These are phyloP conservation scores for Didymodactylos carnosus DNA, from an alignment of 2,888 invertebrate genomes.

Conservation along the genomic window DNA sequence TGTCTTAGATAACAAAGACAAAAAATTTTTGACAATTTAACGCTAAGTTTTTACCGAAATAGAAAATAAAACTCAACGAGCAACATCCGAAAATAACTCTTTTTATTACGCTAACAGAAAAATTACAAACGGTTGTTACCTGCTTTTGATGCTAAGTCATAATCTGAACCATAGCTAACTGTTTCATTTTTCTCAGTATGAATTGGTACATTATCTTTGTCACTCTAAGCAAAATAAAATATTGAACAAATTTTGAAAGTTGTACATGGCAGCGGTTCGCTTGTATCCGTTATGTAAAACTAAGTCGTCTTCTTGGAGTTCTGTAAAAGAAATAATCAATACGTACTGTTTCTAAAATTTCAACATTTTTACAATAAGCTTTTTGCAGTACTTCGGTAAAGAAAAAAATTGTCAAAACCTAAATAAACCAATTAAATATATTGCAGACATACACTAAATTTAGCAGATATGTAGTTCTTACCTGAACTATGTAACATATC, in stretches of 20 bases:
- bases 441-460: too few relatives aligned
- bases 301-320: too few relatives aligned
- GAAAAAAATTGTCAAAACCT: background rate
- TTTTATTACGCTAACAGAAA: too few relatives aligned
- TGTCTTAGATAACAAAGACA: too few relatives aligned
- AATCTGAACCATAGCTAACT: background rate
- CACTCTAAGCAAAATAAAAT: background rate
- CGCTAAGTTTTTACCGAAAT: too few relatives aligned
- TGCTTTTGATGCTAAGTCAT: background rate
- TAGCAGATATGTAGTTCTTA: slow-evolving; percentile 24
- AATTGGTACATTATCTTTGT: background rate
- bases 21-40: too few relatives aligned
- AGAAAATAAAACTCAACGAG: too few relatives aligned
- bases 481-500: slow-evolving; percentile 25
- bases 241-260: too few relatives aligned
- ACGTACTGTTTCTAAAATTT: background rate
- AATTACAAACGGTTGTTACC: background rate
- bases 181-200: background rate
- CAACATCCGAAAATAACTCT: too few relatives aligned
- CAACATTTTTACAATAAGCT: background rate
- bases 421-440: background rate
- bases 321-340: background rate
- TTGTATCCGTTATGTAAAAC: too few relatives aligned
- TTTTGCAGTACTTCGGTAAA: background rate
- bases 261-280: too few relatives aligned